Conservation (phyloP, 1,140 invertebrate genomes). For the Caenorhabditis latens region DNA sequence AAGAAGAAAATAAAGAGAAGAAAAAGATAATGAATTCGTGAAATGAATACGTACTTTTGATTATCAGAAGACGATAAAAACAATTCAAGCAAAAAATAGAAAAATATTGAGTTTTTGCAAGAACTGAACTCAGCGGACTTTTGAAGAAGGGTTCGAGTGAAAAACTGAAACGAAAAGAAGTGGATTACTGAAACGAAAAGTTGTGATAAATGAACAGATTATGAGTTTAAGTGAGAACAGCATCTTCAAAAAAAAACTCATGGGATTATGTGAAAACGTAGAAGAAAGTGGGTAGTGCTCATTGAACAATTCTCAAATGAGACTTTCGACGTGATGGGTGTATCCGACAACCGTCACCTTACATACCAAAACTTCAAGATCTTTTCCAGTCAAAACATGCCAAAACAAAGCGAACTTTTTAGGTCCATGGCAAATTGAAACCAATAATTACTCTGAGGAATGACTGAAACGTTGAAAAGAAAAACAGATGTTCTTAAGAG, state of each 20-base stretch:
- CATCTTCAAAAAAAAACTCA: slow-evolving; percentile 10
- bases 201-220: slow-evolving; percentile 44
- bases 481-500: background rate
- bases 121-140: background rate
- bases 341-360: no score
- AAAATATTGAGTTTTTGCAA: background rate
- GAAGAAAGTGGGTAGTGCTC: background rate
- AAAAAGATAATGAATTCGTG: background rate
- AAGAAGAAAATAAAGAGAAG: background rate
- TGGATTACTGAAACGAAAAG: background rate
- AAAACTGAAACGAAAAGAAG: background rate
- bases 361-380: no score
- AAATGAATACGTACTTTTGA: background rate
- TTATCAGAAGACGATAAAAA: background rate
- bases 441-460: no score
- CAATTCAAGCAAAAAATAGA: background rate
- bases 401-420: no score
- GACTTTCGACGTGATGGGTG: no score
- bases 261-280: background rate
- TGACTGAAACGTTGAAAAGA: no score
- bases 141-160: background rate
- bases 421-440: no score
- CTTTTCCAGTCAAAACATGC: no score
- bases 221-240: background rate
- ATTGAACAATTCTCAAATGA: background rate